These are phyloP conservation scores for Argya squamiceps DNA, from an alignment of 2,797 vertebrate genomes.

Conservation along the genomic window DNA sequence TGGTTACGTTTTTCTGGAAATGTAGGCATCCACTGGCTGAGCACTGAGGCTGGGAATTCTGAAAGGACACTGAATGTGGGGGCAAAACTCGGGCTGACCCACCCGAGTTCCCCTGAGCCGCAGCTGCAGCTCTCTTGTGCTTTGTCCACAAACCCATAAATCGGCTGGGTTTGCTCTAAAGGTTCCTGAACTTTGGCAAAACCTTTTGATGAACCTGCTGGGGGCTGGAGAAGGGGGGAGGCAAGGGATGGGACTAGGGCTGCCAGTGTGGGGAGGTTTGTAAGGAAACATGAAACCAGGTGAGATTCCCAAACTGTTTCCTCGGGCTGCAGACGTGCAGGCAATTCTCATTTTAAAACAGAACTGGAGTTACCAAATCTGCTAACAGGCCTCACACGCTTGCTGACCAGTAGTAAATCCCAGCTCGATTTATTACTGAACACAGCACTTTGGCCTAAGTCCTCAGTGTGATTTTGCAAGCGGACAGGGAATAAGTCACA, in stretches of 20 bases:
- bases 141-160: slow-evolving; percentile 30
- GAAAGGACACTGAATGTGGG: fast-evolving
- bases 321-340: background rate
- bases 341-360: background rate
- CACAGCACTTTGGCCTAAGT: background rate
- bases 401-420: background rate
- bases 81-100: background rate
- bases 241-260: background rate
- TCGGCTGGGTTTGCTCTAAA: background rate
- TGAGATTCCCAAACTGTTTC: background rate
- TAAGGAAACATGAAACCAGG: slow-evolving; percentile 26
- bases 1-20: background rate
- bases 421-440: background rate
- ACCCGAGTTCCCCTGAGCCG: fast-evolving
- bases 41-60: background rate
- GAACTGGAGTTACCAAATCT: background rate
- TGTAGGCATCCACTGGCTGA: background rate
- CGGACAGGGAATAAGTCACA: background rate
- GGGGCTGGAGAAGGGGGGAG: background rate
- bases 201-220: slow-evolving; percentile 47
- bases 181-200: slow-evolving; percentile 49
- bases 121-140: slow-evolving; percentile 2
- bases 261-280: background rate
- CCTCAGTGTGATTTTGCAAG: background rate
- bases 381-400: background rate